Evolutionary conservation across 2,797 vertebrate genomes (phyloP).

Genomic region (Acridotheres tristis): DNA sequence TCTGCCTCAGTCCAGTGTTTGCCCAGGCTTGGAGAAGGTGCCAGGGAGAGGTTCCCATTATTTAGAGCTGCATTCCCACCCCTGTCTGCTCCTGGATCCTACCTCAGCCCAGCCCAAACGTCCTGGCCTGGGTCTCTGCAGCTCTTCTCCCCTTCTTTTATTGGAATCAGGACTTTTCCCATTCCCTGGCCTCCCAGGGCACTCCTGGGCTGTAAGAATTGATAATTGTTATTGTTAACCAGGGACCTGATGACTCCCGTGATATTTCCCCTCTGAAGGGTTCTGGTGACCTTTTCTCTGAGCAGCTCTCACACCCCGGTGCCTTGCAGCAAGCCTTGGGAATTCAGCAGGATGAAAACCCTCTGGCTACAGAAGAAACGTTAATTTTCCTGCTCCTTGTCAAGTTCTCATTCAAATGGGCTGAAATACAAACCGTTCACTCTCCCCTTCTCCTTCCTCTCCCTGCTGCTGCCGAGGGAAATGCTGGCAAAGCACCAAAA

Average conservation of each 20-base stretch:
- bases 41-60: rapidly evolving
- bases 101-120: background rate
- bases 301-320: background rate
- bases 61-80: background rate
- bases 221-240: background rate
- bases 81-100: background rate
- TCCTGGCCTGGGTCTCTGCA: background rate
- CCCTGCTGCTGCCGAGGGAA: background rate
- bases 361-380: background rate
- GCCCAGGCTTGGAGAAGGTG: background rate
- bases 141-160: background rate
- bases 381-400: background rate
- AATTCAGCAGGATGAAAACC: conserved; percentile 4
- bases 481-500: background rate
- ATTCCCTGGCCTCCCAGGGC: background rate
- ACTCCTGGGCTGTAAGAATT: background rate
- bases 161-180: background rate
- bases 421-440: background rate
- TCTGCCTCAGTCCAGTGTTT: background rate
- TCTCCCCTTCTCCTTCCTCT: background rate
- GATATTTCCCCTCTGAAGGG: background rate
- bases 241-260: background rate
- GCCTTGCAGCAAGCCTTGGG: conserved; percentile 6
- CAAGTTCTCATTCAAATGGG: background rate
- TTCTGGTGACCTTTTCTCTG: background rate